Conservation (phyloP, 53 echinoderm and acorn worm species). For the Paracentrotus lividus region DNA sequence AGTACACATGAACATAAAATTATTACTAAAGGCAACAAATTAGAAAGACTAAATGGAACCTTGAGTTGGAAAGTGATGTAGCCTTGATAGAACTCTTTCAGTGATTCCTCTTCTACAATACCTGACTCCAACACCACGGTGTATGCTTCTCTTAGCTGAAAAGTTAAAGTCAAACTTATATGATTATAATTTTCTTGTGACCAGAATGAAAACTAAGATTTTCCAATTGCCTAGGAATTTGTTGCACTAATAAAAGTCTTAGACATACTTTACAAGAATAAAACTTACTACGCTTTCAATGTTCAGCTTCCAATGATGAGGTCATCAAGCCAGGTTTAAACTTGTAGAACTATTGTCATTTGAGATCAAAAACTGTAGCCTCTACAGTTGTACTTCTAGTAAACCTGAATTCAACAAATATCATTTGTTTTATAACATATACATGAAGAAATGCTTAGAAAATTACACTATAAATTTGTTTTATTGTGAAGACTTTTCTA, state of each 20-base stretch:
- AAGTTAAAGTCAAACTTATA: no score
- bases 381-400: no score
- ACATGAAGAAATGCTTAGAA: background rate
- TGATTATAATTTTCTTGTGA: no score
- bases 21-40: background rate
- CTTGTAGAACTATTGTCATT: no score
- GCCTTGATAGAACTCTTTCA: slow-evolving; percentile 66
- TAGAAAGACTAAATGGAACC: background rate
- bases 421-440: background rate
- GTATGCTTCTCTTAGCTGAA: slow-evolving; percentile 80
- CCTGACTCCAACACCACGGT: slow-evolving; percentile 61
- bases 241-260: no score
- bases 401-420: background rate
- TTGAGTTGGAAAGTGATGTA: slow-evolving; percentile 52
- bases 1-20: no score
- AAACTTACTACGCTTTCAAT: no score
- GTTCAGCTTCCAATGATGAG: no score
- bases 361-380: no score
- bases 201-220: background rate
- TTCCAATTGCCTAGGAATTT: background rate
- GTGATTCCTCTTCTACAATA: slow-evolving; percentile 14
- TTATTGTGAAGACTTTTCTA: background rate
- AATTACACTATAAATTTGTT: background rate
- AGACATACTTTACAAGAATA: no score
- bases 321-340: no score